Evolutionary conservation across 1,140 invertebrate species (phyloP).

Genomic region (Camponotus vicinus): DNA sequence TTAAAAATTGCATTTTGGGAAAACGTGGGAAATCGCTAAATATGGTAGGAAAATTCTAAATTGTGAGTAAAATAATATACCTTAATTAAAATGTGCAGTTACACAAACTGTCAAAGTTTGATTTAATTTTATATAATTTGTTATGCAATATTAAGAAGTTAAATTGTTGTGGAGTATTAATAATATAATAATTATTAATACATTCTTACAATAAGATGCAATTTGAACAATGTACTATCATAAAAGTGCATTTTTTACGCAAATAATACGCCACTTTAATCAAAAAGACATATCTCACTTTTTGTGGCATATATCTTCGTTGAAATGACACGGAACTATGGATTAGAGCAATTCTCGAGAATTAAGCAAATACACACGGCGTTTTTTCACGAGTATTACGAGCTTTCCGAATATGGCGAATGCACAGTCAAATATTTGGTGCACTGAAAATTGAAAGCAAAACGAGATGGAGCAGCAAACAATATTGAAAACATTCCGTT

Average conservation of each 20-base stretch:
- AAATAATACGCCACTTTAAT: neutral
- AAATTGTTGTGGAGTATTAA: neutral
- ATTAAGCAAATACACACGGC: slow-evolving; percentile 1
- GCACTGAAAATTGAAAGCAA: slow-evolving; percentile 1
- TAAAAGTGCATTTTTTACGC: neutral
- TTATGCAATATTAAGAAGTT: slow-evolving; percentile 18
- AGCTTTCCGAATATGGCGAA: neutral
- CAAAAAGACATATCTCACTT: neutral
- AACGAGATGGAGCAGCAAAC: slow-evolving; percentile 7
- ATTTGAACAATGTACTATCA: slow-evolving; percentile 15
- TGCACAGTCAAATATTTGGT: slow-evolving; percentile 33
- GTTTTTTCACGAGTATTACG: slow-evolving; percentile 4
- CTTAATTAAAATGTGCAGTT: slow-evolving; percentile 20
- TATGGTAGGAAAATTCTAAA: neutral
- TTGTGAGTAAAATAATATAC: neutral
- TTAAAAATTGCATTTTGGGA: neutral
- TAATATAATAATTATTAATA: slow-evolving; percentile 6
- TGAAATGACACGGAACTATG: slow-evolving; percentile 9
- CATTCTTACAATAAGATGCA: neutral
- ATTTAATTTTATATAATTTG: slow-evolving; percentile 24
- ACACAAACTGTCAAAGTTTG: neutral
- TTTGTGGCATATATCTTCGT: neutral
- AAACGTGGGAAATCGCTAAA: too few species aligned
- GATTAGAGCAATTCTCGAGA: neutral
- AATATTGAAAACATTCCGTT: slow-evolving; percentile 28